phyloP scores from a whole-genome alignment of 2,888 invertebrate species.

The Syritta pipiens region DNA sequence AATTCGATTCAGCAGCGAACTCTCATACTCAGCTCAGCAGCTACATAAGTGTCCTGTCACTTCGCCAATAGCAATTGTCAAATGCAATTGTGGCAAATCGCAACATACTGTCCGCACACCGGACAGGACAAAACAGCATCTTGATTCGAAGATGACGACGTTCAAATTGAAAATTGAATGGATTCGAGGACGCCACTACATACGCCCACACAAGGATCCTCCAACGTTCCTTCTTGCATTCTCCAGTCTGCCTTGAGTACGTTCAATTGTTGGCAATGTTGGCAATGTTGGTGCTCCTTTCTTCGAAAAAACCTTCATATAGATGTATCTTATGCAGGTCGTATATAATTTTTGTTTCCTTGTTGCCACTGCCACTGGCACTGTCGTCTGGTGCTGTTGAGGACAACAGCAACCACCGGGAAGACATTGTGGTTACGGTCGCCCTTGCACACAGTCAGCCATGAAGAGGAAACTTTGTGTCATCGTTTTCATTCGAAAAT shows the following conservation, averaged over 20 bases:
- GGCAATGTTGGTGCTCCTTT: conserved; percentile 45
- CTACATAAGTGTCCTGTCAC: conserved; percentile 39
- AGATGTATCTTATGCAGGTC: conserved; percentile 48
- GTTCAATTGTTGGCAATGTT: conserved; percentile 48
- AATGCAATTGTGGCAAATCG: conserved; percentile 41
- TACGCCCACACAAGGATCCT: conserved; percentile 14
- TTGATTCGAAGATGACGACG: conserved; percentile 55
- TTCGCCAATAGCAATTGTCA: conserved; percentile 32
- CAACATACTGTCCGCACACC: conserved; percentile 47
- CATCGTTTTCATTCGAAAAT: conserved; percentile 64
- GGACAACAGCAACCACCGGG: conserved; percentile 10
- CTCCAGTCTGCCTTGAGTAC: conserved; percentile 31
- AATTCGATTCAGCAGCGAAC: conserved; percentile 8
- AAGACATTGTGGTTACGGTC: conserved; percentile 23
- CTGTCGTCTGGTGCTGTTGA: conserved; percentile 10
- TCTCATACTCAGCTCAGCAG: neutral
- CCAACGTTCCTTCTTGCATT: conserved; percentile 36
- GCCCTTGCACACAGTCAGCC: neutral
- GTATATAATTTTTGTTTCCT: conserved; percentile 47
- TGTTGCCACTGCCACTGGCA: conserved; percentile 12
- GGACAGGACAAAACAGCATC: conserved; percentile 26
- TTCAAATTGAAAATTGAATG: conserved; percentile 58
- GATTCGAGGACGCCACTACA: conserved; percentile 31
- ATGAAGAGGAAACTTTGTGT: conserved; percentile 37
- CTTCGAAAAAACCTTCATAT: too few species aligned